Conservation (phyloP, 2,888 invertebrate genomes). For the Limulus polyphemus region DNA sequence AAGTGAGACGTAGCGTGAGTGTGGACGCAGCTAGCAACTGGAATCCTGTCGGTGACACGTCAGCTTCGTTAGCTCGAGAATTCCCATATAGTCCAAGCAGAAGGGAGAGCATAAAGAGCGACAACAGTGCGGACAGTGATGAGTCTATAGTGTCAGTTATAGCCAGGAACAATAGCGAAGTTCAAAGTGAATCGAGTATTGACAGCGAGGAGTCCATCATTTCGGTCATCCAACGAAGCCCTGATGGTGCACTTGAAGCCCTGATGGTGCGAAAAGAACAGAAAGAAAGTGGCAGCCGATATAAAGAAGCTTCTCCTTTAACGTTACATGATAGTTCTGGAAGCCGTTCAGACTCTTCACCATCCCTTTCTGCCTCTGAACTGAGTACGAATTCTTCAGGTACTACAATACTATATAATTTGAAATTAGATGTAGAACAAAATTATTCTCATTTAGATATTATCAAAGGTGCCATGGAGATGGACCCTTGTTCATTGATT, state of each 20-base stretch:
- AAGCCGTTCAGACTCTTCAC: not conserved
- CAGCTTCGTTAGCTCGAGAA: no score
- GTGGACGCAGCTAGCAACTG: not conserved
- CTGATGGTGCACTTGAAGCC: constrained; percentile 17
- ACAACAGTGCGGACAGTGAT: constrained; percentile 26
- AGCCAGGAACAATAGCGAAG: constrained; percentile 47
- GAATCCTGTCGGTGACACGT: no score
- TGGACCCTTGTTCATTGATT: no score
- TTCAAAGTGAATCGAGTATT: constrained; percentile 85
- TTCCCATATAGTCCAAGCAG: no score
- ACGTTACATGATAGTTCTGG: constrained; percentile 10
- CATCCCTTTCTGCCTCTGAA: constrained; percentile 3
- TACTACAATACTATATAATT: not conserved
- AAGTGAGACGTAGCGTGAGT: constrained; percentile 25
- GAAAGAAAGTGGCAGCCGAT: constrained; percentile 16
- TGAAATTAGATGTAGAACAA: no score
- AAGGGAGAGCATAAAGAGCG: constrained; percentile 15
- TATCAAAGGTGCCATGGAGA: no score
- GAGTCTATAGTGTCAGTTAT: constrained; percentile 28
- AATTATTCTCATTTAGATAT: no score
- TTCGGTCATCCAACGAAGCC: constrained; percentile 53
- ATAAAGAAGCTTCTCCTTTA: constrained; percentile 19
- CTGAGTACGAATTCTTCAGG: not conserved
- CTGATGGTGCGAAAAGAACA: constrained; percentile 1
- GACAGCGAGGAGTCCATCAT: constrained; percentile 89